Evolutionary conservation across 1,140 invertebrate genomes (phyloP), one percentile per base, ranked within the genome.

Genomic region (Pectinophora gossypiella): DNA sequence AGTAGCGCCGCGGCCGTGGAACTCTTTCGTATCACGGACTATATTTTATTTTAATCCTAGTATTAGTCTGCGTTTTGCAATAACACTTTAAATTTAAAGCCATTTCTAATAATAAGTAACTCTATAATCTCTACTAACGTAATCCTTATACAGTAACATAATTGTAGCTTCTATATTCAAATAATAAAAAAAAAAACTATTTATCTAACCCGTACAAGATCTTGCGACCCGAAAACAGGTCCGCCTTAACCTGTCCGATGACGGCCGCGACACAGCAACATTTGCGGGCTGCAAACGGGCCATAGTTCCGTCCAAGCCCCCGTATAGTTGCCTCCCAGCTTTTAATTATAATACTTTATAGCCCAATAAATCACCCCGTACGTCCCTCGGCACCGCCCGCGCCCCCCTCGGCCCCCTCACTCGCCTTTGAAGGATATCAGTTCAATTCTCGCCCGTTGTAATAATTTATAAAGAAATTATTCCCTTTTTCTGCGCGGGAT

Each of bases 261-360:
- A 61, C 59, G 47, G 55, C 49, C 10, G 36, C 56, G 50, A 36
- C 59, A 49, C 49, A 4, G 36, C 56, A 54, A 36, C 59, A 49
- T 65, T 69, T 65, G 61, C 59, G 62, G 64, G 47, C 58, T 46
- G 35, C 62, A 61, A 75, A 67, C 73, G 65, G 56, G 48, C 55
- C 59, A 51, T 65, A 68, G 62, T 69, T 72, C 62, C 66, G 57
- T 64, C 62, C 65, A 59, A 66, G 46, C 61, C 62, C 61, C 62
- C 71, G 63, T 75, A 74, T 85, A 85, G 79, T 83, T 82, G 76
- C 75, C 80, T 70, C 73, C 71, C 74, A 78, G 84, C 86, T 88
- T 87, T 88, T 88, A 88, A 88, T 88, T 88, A 88, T 88, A 87
- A 88, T 88, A 87, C 85, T 88, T 87, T 88, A 88, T 87, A 85